These are phyloP conservation scores for Ophioninae sp. DNA, from an alignment of 2,888 invertebrate species.

Conservation along the genomic window DNA sequence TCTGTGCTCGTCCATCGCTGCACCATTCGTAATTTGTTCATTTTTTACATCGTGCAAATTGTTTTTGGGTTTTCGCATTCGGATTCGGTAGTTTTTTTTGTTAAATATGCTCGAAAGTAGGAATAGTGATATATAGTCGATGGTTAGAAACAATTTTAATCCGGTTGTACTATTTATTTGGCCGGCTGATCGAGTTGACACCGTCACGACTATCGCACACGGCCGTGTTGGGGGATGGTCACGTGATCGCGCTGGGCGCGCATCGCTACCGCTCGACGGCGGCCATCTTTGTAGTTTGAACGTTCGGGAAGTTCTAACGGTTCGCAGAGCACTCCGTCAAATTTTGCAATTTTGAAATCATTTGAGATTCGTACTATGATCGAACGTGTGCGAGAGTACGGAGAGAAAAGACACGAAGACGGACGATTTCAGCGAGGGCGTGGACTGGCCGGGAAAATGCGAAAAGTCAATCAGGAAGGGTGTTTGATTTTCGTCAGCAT, in stretches of 20 bases:
- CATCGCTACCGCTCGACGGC: not conserved
- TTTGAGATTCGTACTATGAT: conserved; percentile 25
- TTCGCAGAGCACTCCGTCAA: not conserved
- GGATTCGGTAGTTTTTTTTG: not conserved
- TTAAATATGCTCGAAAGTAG: not conserved
- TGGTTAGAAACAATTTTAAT: conserved; percentile 6
- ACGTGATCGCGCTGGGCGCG: conserved; percentile 22
- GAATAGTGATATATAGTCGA: conserved; percentile 1
- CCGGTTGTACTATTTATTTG: conserved; percentile 45
- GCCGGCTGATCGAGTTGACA: conserved; percentile 50
- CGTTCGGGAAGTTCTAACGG: not conserved
- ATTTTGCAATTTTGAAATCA: no score
- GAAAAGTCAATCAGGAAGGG: conserved; percentile 91
- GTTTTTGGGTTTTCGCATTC: conserved; percentile 8
- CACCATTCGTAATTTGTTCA: not conserved
- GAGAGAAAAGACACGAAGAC: conserved; percentile 64
- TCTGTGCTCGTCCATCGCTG: not conserved
- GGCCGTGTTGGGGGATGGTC: conserved; percentile 13
- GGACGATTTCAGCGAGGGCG: conserved; percentile 79
- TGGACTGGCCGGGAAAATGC: conserved; percentile 87
- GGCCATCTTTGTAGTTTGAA: conserved; percentile 33
- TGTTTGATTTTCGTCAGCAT: conserved; percentile 94
- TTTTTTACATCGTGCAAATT: conserved; percentile 19
- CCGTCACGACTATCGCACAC: not conserved
- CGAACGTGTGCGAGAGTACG: not conserved